A percentile compares a stretch with the other conserved stretches of the same genome.
Conservation (phyloP, 2,888 invertebrate species). For the Lysandra coridon region DNA sequence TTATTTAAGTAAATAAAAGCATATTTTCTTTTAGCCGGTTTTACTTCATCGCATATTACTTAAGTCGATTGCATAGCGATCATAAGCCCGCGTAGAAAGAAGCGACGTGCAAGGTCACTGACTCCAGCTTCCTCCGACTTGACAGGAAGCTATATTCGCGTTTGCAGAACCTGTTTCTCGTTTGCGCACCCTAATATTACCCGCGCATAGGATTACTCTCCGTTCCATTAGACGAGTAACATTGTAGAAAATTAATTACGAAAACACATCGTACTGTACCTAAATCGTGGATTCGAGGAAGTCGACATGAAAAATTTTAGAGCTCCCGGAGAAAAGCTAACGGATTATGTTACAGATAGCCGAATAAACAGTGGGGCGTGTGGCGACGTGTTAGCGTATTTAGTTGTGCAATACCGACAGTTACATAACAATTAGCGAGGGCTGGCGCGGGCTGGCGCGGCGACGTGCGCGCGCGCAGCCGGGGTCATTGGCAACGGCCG, state of each 20-base stretch:
- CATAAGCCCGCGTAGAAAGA: conserved; percentile 72
- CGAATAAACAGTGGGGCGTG: conserved; percentile 31
- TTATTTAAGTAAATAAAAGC: neutral
- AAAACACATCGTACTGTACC: neutral
- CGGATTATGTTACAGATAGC: neutral
- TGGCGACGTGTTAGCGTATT: conserved; percentile 46
- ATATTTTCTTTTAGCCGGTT: neutral
- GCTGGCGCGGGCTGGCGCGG: conserved; percentile 74
- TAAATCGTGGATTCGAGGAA: neutral
- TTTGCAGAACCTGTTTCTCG: conserved; percentile 69
- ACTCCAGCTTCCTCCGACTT: conserved; percentile 71
- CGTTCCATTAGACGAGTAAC: conserved; percentile 38
- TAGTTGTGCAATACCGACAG: conserved; percentile 60
- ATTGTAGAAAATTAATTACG: neutral
- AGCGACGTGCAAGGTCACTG: conserved; percentile 75
- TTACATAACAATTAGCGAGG: conserved; percentile 77
- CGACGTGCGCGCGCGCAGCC: conserved; percentile 37
- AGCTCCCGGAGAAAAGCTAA: neutral
- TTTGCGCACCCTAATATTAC: conserved; percentile 64
- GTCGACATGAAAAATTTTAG: neutral
- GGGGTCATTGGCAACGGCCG: conserved; percentile 82
- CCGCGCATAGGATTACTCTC: conserved; percentile 46
- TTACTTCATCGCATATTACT: conserved; percentile 26
- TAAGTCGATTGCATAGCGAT: conserved; percentile 67
- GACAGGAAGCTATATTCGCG: conserved; percentile 73